Evolutionary conservation across 2,113 vertebrate genomes (phyloP).

Genomic region (Pedionomus torquatus): DNA sequence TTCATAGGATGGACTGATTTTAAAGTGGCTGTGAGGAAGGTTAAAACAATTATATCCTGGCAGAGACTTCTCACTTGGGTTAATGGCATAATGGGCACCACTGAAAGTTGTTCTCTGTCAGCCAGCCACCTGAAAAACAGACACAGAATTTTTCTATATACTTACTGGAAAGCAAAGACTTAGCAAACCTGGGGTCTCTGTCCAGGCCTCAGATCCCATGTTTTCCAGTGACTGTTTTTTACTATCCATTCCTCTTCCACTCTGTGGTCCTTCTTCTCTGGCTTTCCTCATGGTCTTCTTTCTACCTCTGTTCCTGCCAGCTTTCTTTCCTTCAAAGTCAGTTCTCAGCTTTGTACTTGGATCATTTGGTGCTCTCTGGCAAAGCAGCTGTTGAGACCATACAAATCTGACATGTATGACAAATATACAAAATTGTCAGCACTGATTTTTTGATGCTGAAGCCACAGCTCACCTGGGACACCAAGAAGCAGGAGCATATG

Average conservation of each 20-base stretch:
- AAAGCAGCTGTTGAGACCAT: neutral
- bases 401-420: neutral
- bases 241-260: neutral
- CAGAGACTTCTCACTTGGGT: neutral
- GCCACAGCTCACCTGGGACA: neutral
- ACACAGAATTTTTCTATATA: neutral
- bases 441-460: neutral
- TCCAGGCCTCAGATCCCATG: neutral
- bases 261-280: neutral
- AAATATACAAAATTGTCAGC: neutral
- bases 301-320: neutral
- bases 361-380: fast-evolving
- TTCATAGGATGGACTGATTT: neutral
- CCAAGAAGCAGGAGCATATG: fast-evolving
- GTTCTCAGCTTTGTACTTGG: neutral
- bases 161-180: neutral
- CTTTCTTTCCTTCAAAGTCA: neutral
- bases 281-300: neutral
- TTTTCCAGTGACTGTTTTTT: neutral
- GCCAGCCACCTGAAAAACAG: neutral
- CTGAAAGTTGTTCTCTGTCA: neutral
- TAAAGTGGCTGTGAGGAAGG: neutral
- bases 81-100: neutral
- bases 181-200: neutral
- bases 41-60: neutral